Conservation (phyloP, 2,888 invertebrate species). For the Noctua comes region DNA sequence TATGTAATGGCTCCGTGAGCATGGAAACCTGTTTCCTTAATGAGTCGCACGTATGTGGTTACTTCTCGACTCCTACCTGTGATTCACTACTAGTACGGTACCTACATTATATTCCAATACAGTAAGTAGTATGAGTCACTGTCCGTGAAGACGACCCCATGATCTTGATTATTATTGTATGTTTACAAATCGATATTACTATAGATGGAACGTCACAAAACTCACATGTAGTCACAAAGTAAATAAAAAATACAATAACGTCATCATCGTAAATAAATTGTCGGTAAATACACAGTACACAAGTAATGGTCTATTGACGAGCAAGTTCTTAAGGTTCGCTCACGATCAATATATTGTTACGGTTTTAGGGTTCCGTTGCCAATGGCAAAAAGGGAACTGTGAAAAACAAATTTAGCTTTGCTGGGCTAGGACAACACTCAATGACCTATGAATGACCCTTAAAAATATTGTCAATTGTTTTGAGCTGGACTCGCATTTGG, state of each 20-base stretch:
- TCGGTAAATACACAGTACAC: background rate
- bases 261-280: slow-evolving; percentile 5
- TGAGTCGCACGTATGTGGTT: background rate
- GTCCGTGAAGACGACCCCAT: background rate
- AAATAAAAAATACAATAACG: background rate
- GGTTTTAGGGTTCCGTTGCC: background rate
- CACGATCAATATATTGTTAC: background rate
- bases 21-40: slow-evolving; percentile 15
- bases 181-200: no score
- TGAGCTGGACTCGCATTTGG: background rate
- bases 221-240: background rate
- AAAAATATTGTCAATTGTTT: background rate
- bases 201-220: background rate
- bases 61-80: background rate
- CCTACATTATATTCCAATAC: background rate
- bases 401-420: background rate
- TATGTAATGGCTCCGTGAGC: background rate
- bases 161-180: background rate
- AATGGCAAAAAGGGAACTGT: background rate
- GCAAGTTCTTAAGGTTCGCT: background rate
- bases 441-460: background rate
- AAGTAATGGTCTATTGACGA: no score
- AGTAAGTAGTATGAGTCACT: slow-evolving; percentile 1
- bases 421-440: no score
- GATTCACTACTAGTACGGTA: background rate